Evolutionary conservation across 2,113 vertebrate genomes (phyloP).

Genomic region (Bagarius yarrelli): DNA sequence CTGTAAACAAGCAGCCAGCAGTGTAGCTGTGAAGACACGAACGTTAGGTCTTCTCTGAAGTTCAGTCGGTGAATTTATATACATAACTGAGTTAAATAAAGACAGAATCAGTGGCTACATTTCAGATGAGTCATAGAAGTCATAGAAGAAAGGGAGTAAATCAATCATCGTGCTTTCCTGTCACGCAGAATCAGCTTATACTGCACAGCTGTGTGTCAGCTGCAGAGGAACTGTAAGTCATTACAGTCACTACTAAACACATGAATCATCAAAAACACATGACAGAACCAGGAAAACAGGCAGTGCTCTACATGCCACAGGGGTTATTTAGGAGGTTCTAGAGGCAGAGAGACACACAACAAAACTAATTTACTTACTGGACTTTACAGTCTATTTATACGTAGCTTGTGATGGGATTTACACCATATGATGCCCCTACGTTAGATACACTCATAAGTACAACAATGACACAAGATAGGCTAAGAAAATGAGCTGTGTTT

Average conservation of each 20-base stretch:
- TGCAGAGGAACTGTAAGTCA: background rate
- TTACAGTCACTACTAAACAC: background rate
- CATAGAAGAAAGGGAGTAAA: slow-evolving; percentile 8
- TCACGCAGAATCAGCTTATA: slow-evolving; percentile 2
- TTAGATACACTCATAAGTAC: slow-evolving; percentile 26
- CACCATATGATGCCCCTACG: background rate
- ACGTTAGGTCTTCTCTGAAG: slow-evolving; percentile 9
- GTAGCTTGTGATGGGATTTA: slow-evolving; percentile 47
- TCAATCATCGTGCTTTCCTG: slow-evolving; percentile 17
- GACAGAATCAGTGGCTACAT: background rate
- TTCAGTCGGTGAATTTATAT: background rate
- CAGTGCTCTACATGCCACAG: background rate
- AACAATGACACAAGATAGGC: background rate
- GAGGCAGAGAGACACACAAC: slow-evolving; percentile 12
- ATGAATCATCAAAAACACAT: slow-evolving; percentile 35
- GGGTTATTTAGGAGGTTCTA: background rate
- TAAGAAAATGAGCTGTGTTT: background rate
- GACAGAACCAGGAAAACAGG: slow-evolving; percentile 20
- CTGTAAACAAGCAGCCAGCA: background rate
- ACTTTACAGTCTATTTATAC: slow-evolving; percentile 45
- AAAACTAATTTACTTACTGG: slow-evolving; percentile 48
- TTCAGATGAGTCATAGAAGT: background rate
- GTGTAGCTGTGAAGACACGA: background rate
- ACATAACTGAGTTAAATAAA: background rate
- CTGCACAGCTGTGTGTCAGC: slow-evolving; percentile 17